Conservation (phyloP, 2,113 vertebrate genomes). For the Psophia crepitans region DNA sequence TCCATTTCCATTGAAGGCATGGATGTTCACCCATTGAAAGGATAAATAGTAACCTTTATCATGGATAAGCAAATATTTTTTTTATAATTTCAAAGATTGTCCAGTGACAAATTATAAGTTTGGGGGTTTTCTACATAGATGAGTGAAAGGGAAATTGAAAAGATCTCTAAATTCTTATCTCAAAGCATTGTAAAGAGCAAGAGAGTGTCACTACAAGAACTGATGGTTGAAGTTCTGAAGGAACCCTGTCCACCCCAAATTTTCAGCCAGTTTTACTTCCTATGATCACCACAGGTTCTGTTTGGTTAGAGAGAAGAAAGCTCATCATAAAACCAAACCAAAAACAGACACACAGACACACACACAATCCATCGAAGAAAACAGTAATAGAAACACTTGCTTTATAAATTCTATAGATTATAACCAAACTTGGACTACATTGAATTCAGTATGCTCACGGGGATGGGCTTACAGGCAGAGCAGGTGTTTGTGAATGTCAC, state of each 20-base stretch:
- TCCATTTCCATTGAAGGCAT: not conserved
- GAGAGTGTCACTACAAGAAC: not conserved
- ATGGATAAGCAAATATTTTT: not conserved
- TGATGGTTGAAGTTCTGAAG: not conserved
- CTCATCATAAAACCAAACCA: not conserved
- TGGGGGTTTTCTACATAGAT: not conserved
- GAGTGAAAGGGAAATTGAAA: not conserved
- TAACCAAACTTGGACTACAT: slow-evolving; percentile 81
- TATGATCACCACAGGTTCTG: not conserved
- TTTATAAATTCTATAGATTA: slow-evolving; percentile 79
- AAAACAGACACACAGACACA: not conserved
- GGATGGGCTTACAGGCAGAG: slow-evolving; percentile 77
- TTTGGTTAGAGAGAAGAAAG: not conserved
- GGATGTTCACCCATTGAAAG: not conserved
- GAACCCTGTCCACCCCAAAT: not conserved
- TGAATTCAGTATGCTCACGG: slow-evolving; percentile 79
- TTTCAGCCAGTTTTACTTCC: not conserved
- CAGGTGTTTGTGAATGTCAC: slow-evolving; percentile 83
- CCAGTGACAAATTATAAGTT: not conserved
- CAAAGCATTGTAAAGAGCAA: not conserved
- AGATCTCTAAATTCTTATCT: not conserved
- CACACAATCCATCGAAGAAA: not conserved
- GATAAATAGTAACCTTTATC: not conserved
- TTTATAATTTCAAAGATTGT: not conserved
- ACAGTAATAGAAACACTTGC: not conserved